Percentiles rank a stretch among this genome's conserved stretches.
Conservation (phyloP, 2,888 invertebrate species). For the Eupsilia transversa region DNA sequence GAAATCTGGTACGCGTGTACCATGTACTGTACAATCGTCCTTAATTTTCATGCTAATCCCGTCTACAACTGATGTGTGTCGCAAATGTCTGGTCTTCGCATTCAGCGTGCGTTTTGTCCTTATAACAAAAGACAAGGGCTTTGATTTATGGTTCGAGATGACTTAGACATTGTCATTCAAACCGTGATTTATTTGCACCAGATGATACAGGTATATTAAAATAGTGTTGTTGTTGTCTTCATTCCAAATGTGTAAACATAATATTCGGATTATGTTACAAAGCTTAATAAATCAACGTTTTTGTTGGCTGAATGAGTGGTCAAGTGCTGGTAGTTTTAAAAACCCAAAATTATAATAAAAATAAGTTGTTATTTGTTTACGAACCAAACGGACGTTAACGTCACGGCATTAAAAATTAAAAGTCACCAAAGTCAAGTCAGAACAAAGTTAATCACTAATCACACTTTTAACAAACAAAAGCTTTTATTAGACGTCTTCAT, state of each 20-base stretch:
- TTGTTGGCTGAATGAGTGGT: neutral
- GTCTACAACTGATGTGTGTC: constrained; percentile 41
- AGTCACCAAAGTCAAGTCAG: constrained; percentile 6
- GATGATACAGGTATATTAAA: neutral
- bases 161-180: constrained; percentile 49
- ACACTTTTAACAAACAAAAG: neutral
- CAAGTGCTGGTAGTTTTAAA: neutral
- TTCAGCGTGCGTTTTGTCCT: constrained; percentile 56
- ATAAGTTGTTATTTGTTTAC: constrained; percentile 16
- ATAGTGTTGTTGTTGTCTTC: neutral
- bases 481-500: neutral
- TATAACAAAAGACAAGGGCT: constrained; percentile 50
- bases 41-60: constrained; percentile 55
- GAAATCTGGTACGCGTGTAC: constrained; percentile 25
- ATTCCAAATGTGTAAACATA: neutral
- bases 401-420: neutral
- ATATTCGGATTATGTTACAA: neutral
- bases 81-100: constrained; percentile 43
- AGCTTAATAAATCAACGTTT: constrained; percentile 1
- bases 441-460: neutral
- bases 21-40: constrained; percentile 8
- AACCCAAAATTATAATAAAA: neutral
- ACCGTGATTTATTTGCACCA: constrained; percentile 32
- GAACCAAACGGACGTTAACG: neutral
- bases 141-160: constrained; percentile 57